Evolutionary conservation across 1,140 invertebrate genomes (phyloP).

Genomic region (Atta texana): DNA sequence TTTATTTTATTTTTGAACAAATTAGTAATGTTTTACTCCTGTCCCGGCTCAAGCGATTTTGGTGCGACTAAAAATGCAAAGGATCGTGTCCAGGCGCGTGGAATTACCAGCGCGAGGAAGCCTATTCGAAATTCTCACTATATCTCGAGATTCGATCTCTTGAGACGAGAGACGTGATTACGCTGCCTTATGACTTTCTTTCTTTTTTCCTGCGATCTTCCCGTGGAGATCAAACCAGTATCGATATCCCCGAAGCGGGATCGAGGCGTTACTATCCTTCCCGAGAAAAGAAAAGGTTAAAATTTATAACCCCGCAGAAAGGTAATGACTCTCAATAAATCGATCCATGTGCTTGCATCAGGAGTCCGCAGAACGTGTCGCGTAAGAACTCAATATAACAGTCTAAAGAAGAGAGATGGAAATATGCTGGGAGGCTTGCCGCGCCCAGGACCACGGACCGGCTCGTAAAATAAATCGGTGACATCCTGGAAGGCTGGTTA

Average conservation of each 20-base stretch:
- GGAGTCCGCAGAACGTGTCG: slow-evolving; percentile 54
- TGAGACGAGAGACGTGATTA: slow-evolving; percentile 69
- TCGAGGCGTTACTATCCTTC: slow-evolving; percentile 40
- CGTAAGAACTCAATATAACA: slow-evolving; percentile 74
- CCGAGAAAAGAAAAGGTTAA: slow-evolving; percentile 34
- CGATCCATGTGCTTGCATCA: slow-evolving; percentile 73
- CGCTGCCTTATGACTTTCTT: slow-evolving; percentile 73
- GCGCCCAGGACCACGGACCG: slow-evolving; percentile 69
- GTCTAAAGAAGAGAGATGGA: slow-evolving; percentile 15
- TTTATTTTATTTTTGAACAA: slow-evolving; percentile 47
- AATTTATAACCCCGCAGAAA: slow-evolving; percentile 66
- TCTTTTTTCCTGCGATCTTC: slow-evolving; percentile 39
- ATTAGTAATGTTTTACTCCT: slow-evolving; percentile 45
- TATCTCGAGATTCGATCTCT: slow-evolving; percentile 73
- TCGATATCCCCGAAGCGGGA: slow-evolving; percentile 65
- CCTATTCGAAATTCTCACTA: slow-evolving; percentile 58
- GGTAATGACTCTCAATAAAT: slow-evolving; percentile 81
- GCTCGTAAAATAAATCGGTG: slow-evolving; percentile 83
- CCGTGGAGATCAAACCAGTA: slow-evolving; percentile 58
- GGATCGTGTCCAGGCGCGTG: slow-evolving; percentile 24
- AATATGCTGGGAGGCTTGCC: slow-evolving; percentile 38
- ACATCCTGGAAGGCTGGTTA: slow-evolving; percentile 80
- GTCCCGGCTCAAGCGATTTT: slow-evolving; percentile 27
- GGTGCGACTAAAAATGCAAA: slow-evolving; percentile 60
- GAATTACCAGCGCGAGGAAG: slow-evolving; percentile 67